phyloP scores from a whole-genome alignment of 2,888 invertebrate species.

The Drosophila anomalata region DNA sequence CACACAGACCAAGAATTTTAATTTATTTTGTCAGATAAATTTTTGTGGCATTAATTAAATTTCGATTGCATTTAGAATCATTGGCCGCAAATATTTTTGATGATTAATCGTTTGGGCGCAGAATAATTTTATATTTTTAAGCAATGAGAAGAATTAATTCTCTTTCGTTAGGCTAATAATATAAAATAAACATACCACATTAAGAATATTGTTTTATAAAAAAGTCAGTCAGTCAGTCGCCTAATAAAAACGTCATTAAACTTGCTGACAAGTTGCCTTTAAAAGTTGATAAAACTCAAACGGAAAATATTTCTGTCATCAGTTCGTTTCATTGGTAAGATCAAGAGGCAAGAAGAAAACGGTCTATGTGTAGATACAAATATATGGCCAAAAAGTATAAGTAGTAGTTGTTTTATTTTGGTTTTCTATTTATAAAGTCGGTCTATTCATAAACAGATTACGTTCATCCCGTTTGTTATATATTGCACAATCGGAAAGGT shows the following conservation, averaged over 20 bases:
- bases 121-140: constrained; percentile 1
- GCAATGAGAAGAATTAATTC: constrained; percentile 26
- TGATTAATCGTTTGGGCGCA: constrained; percentile 69
- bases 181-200: not conserved
- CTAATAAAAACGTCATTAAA: not conserved
- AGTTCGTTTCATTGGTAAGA: constrained; percentile 21
- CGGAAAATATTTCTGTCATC: constrained; percentile 31
- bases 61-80: constrained; percentile 61
- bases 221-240: not conserved
- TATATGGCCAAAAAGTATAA: constrained; percentile 16
- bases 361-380: constrained; percentile 16
- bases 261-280: not conserved
- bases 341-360: constrained; percentile 25
- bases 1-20: constrained; percentile 9
- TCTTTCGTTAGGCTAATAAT: not conserved
- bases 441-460: constrained; percentile 21
- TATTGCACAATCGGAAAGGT: not conserved
- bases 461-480: constrained; percentile 1
- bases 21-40: constrained; percentile 40
- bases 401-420: constrained; percentile 30
- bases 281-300: constrained; percentile 4
- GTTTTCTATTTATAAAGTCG: constrained; percentile 26
- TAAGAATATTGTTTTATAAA: not conserved
- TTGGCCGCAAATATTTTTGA: constrained; percentile 63
- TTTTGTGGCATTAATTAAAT: constrained; percentile 57